A percentile compares a stretch with the other conserved stretches of the same genome.
These are phyloP conservation scores for Notarius lentiginosus DNA, from an alignment of 2,113 vertebrate genomes.

Conservation along the genomic window DNA sequence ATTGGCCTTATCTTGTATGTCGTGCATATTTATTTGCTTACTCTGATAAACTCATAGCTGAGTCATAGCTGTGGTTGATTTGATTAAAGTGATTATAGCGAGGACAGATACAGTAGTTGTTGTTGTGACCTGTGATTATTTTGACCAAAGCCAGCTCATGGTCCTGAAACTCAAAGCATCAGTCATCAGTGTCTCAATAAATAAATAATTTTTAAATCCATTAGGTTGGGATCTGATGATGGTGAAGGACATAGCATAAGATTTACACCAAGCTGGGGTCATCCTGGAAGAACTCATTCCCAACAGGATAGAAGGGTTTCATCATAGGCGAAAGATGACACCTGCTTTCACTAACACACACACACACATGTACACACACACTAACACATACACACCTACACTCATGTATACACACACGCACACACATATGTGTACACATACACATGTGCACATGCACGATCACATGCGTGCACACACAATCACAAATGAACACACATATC, in stretches of 20 bases:
- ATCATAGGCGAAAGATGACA: background rate
- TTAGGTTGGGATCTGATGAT: background rate
- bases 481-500: too few relatives aligned
- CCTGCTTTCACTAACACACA: background rate
- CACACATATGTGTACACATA: rapidly evolving
- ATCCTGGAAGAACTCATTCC: background rate
- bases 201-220: background rate
- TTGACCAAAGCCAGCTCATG: background rate
- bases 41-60: background rate
- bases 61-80: background rate
- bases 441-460: too few relatives aligned
- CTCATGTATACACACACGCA: background rate
- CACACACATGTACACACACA: conserved; percentile 15
- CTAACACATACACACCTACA: background rate
- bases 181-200: background rate
- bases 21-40: background rate
- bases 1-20: background rate
- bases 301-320: background rate
- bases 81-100: background rate
- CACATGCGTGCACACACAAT: too few relatives aligned
- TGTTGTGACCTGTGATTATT: background rate
- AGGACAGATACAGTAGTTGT: background rate
- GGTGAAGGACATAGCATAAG: background rate
- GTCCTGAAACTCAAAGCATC: background rate
- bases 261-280: background rate